Conservation (phyloP, 2,113 vertebrate species). For the Centropus bengalensis region DNA sequence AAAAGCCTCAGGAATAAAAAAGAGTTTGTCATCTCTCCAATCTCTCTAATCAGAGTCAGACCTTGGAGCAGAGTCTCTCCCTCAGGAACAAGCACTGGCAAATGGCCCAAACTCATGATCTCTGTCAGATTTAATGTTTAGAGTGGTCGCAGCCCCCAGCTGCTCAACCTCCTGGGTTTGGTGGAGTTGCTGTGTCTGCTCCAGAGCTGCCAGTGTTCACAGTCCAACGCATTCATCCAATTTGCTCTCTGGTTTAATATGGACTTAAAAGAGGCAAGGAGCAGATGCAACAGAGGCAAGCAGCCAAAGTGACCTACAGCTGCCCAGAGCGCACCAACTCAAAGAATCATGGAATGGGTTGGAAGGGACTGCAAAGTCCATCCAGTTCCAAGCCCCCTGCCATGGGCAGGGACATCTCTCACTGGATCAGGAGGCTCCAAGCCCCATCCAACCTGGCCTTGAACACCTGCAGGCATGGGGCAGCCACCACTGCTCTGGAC, state of each 20-base stretch:
- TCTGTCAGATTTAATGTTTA: background rate
- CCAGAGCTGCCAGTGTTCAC: background rate
- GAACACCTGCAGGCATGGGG: too few relatives aligned
- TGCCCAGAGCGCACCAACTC: background rate
- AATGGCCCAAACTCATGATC: background rate
- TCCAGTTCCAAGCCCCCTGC: too few relatives aligned
- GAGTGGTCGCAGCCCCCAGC: background rate
- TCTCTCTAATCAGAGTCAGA: slow-evolving; percentile 7
- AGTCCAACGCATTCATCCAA: background rate
- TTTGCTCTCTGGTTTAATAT: background rate
- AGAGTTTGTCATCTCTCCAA: background rate
- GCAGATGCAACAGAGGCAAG: background rate
- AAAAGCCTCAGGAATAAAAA: background rate
- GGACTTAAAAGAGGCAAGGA: background rate
- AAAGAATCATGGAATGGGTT: too few relatives aligned
- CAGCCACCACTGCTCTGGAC: too few relatives aligned
- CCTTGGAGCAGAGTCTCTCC: background rate
- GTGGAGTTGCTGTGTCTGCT: background rate
- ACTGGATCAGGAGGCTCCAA: too few relatives aligned
- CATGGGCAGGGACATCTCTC: too few relatives aligned
- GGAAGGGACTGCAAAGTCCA: too few relatives aligned
- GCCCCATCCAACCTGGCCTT: too few relatives aligned
- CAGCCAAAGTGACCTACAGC: background rate
- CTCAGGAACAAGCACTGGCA: slow-evolving; percentile 13
- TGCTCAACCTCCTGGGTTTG: background rate